A percentile compares a stretch with the other conserved stretches of the same genome.
phyloP scores from a whole-genome alignment of 2,113 vertebrate genomes.

The Acrocephalus kingi region DNA sequence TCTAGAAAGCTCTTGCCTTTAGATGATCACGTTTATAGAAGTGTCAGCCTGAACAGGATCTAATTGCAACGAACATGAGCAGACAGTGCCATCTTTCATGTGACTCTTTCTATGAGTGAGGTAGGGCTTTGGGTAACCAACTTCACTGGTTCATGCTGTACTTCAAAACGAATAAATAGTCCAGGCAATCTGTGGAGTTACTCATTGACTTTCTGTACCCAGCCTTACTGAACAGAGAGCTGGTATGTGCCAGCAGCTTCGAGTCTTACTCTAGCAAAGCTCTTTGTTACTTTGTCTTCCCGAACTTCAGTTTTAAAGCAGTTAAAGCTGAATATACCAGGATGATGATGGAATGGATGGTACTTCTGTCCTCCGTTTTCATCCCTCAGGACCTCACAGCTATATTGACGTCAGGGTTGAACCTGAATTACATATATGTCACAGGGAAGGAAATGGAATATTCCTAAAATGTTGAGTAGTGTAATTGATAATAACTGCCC shows the following conservation, averaged over 20 bases:
- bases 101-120: fast-evolving
- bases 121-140: background rate
- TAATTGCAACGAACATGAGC: background rate
- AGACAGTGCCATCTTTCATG: background rate
- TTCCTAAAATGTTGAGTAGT: background rate
- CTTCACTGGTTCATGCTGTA: background rate
- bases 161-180: background rate
- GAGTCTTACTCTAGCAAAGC: background rate
- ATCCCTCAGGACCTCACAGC: background rate
- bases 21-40: background rate
- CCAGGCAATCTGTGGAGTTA: background rate
- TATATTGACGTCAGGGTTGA: background rate
- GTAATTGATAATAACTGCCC: background rate
- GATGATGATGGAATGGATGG: background rate
- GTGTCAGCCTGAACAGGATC: background rate
- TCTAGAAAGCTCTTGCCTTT: background rate
- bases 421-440: background rate
- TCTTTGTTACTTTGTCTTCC: background rate
- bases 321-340: background rate
- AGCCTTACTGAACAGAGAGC: background rate
- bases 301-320: background rate
- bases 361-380: background rate
- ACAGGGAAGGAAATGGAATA: background rate
- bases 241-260: background rate
- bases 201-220: background rate